These are phyloP conservation scores for Drosophila robusta DNA, from an alignment of 2,888 invertebrate genomes.

Conservation along the genomic window DNA sequence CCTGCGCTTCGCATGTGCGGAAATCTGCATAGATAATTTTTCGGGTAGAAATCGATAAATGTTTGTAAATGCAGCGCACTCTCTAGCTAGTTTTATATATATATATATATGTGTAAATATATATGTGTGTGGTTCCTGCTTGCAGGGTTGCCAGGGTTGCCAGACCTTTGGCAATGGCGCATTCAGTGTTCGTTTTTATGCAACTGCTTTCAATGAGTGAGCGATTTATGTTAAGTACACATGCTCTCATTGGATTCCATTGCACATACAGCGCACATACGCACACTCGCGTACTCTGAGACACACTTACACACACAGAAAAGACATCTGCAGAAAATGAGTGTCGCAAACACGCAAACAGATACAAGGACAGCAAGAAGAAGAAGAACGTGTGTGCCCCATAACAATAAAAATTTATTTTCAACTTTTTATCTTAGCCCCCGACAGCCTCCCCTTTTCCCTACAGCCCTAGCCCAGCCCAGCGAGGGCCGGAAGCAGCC, in stretches of 20 bases:
- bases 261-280: constrained; percentile 46
- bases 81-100: constrained; percentile 15
- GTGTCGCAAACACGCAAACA: constrained; percentile 80
- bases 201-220: constrained; percentile 79
- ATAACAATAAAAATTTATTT: constrained; percentile 80
- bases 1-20: constrained; percentile 61
- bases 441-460: not conserved
- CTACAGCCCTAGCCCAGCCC: not conserved
- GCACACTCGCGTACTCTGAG: constrained; percentile 5
- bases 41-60: constrained; percentile 71
- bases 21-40: constrained; percentile 75
- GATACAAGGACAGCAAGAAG: constrained; percentile 71
- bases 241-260: constrained; percentile 78
- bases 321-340: constrained; percentile 78
- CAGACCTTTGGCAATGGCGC: constrained; percentile 32
- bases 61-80: constrained; percentile 63
- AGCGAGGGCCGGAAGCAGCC: constrained; percentile 18
- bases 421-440: constrained; percentile 74
- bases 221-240: constrained; percentile 80
- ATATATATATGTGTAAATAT: not conserved
- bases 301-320: constrained; percentile 33
- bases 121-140: constrained; percentile 7
- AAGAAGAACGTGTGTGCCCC: constrained; percentile 75
- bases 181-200: constrained; percentile 68
- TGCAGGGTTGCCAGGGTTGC: constrained; percentile 28